Evolutionary conservation across 2,113 vertebrate species (phyloP).

Genomic region (Tinamus guttatus): DNA sequence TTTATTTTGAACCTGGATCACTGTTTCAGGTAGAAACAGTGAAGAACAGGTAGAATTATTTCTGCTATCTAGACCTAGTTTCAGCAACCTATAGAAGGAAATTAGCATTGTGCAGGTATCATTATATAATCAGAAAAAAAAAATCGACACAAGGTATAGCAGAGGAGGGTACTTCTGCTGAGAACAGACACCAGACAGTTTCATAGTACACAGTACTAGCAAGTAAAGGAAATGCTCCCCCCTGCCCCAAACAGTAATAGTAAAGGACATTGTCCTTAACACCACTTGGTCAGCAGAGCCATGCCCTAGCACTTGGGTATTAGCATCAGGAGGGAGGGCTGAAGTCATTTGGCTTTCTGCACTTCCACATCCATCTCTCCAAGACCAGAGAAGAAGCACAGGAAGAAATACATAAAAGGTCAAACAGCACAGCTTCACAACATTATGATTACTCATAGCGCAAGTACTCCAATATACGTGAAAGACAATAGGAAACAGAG

Average conservation of each 20-base stretch:
- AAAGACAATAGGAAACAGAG: not conserved
- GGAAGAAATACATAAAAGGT: not conserved
- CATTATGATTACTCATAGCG: too few species aligned
- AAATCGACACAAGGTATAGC: not conserved
- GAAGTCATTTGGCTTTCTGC: not conserved
- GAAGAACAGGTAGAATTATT: not conserved
- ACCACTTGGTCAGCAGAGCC: not conserved
- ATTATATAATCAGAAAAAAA: not conserved
- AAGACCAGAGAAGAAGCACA: not conserved
- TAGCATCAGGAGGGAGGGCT: not conserved
- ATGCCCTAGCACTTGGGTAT: not conserved
- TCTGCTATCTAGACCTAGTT: not conserved
- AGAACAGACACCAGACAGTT: not conserved
- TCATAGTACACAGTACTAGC: not conserved
- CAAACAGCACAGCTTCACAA: not conserved
- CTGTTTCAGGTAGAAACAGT: too few species aligned
- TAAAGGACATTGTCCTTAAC: not conserved
- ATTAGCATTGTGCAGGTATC: not conserved
- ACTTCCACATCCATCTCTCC: not conserved
- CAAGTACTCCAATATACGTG: too few species aligned
- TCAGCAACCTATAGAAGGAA: not conserved
- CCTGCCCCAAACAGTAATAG: fast-evolving
- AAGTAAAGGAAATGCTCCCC: not conserved
- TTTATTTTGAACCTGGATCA: not conserved
- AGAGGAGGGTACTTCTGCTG: not conserved